Percentiles rank a stretch among this genome's conserved stretches.
Evolutionary conservation across 2,113 vertebrate genomes (phyloP).

Genomic region (Zingel zingel): DNA sequence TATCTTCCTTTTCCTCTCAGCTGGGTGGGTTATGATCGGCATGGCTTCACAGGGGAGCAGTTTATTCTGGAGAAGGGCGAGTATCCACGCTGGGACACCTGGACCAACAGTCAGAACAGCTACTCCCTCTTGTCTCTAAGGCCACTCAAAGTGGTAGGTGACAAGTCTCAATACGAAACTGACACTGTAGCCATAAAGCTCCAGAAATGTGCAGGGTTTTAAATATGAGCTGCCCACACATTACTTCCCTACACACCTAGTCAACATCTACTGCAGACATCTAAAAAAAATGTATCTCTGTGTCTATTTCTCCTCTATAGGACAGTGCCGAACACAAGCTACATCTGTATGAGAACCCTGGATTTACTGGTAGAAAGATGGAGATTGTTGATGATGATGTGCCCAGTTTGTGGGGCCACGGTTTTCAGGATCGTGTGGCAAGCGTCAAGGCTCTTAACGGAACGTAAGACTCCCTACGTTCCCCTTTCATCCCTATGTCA

Average conservation of each 20-base stretch:
- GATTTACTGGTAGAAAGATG: slow-evolving; percentile 92
- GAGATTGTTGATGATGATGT: slow-evolving; percentile 93
- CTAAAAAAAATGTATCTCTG: background rate
- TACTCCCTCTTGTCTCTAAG: slow-evolving; percentile 90
- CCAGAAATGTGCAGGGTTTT: background rate
- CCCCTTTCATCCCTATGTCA: background rate
- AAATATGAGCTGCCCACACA: background rate
- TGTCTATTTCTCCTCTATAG: slow-evolving; percentile 65
- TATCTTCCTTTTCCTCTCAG: slow-evolving; percentile 68
- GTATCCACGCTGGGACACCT: slow-evolving; percentile 93
- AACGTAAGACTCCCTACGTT: slow-evolving; percentile 87
- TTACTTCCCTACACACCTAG: background rate
- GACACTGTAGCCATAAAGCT: background rate
- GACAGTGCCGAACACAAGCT: slow-evolving; percentile 92
- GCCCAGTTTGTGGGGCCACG: slow-evolving; percentile 94
- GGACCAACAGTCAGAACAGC: slow-evolving; percentile 92
- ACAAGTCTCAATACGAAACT: background rate
- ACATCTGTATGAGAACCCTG: slow-evolving; percentile 90
- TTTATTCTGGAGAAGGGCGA: slow-evolving; percentile 94
- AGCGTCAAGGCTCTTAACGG: slow-evolving; percentile 90
- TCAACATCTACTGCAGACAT: background rate
- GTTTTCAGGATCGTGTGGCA: slow-evolving; percentile 93
- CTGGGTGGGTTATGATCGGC: slow-evolving; percentile 90
- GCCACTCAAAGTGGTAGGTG: slow-evolving; percentile 90
- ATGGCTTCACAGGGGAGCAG: slow-evolving; percentile 89